Evolutionary conservation across 1,140 invertebrate genomes (phyloP), one percentile per base, ranked within the genome.

Genomic region (Drosophila chauvacae): DNA sequence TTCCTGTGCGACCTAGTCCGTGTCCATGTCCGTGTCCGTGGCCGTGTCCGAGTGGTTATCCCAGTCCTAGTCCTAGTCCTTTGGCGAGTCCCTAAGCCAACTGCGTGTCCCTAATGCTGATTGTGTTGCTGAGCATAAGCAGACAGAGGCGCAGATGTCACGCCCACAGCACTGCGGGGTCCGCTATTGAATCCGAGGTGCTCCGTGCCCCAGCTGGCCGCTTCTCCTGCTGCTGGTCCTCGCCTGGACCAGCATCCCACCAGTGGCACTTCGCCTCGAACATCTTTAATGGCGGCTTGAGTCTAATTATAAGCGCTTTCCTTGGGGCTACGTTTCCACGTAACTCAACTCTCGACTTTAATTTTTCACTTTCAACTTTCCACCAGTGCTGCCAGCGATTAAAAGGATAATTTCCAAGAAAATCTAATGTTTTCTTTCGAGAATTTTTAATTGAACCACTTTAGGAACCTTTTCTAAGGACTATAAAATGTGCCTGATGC

Each of bases 271-370:
- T 18, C 33, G 33, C 53, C 39, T 42, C 44, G 48, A 37, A 47
- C 45, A 35, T 33, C 64, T 47, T 53, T 70, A 71, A 75, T 55
- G 39, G 48, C 62, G 57, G 26, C 71, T 69, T 39, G 58, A 60
- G 77, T 80, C 77, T 71, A 81, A 81, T 81, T 81, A 76, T 64
- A 60, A 56, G 33, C 61, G 44, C 42, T 18, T 60, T 41, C 77
- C 37, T 68, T 55, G 20, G 20, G 44, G 41, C 18, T 50, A 11
- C 26, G 18, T 55, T 77, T 72, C 50, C 68, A 60, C 30, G 63
- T 77, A 78, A 77, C 65, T 77, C 14, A 42, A 75, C 41, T 48
- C 11, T 71, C 33, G 20, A 23, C 30, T 23, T 16, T 10, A 2
- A 18, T 23, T 37, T 42, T 37, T 10, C 9, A 37, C 20, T 48